phyloP scores from a whole-genome alignment of 2,888 invertebrate species.

The Lypha dubia region DNA sequence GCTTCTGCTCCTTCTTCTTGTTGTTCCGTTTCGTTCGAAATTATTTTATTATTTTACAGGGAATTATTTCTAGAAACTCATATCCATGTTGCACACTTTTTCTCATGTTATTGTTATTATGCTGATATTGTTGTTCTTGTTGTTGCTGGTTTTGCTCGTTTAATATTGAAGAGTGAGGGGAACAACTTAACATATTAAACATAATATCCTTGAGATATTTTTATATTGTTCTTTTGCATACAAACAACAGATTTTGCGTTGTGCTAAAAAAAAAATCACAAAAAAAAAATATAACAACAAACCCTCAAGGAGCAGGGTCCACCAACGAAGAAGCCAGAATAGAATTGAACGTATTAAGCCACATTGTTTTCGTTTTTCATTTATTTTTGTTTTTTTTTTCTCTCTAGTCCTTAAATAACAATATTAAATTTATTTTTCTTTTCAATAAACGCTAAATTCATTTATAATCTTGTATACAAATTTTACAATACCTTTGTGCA shows the following conservation, averaged over 20 bases:
- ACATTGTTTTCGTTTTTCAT: conserved; percentile 60
- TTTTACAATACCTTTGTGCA: conserved; percentile 83
- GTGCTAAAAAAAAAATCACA: conserved; percentile 25
- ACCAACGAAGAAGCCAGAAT: conserved; percentile 37
- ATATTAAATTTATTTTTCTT: conserved; percentile 73
- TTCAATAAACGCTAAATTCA: conserved; percentile 56
- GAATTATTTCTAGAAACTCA: conserved; percentile 77
- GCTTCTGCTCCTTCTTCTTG: neutral
- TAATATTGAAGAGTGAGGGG: conserved; percentile 56
- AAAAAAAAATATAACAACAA: conserved; percentile 36
- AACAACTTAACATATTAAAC: conserved; percentile 75
- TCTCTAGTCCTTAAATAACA: conserved; percentile 51
- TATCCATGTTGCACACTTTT: conserved; percentile 69
- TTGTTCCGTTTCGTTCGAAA: conserved; percentile 22
- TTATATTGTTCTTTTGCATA: conserved; percentile 74
- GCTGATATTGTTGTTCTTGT: too few relatives aligned
- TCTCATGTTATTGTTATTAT: too few relatives aligned
- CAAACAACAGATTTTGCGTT: conserved; percentile 75
- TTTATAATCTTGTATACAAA: conserved; percentile 61
- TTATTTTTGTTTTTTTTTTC: conserved; percentile 53
- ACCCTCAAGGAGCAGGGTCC: conserved; percentile 43
- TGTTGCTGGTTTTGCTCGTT: conserved; percentile 1
- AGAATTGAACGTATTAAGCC: conserved; percentile 76
- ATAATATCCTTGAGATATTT: conserved; percentile 82
- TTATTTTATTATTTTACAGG: conserved; percentile 76